Conservation (phyloP, 2,113 vertebrate genomes). For the Podarcis raffonei region DNA sequence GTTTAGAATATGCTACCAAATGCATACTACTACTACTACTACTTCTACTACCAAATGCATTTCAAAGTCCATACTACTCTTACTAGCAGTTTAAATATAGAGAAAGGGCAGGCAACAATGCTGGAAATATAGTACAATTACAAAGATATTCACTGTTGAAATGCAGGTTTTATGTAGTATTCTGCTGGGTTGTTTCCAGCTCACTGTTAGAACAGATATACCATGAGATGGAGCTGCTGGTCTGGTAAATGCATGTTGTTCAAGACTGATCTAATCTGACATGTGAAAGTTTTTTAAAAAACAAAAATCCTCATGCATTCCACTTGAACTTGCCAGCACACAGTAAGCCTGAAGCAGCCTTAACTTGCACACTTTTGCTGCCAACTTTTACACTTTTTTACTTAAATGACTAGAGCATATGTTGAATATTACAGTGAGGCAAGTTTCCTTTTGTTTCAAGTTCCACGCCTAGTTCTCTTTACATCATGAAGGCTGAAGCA, state of each 20-base stretch:
- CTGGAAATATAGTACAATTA: background rate
- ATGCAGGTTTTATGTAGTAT: rapidly evolving
- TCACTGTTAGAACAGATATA: conserved; percentile 47
- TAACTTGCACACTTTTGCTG: conserved; percentile 47
- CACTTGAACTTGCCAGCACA: conserved; percentile 37
- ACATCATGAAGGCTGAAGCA: conserved; percentile 35
- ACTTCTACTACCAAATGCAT: background rate
- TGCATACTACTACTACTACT: too few species aligned
- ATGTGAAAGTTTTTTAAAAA: background rate
- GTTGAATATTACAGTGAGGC: conserved; percentile 30
- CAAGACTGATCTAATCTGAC: conserved; percentile 25
- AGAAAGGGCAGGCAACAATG: rapidly evolving
- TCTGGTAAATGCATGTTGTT: conserved; percentile 46
- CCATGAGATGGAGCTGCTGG: conserved; percentile 66
- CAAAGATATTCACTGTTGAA: rapidly evolving
- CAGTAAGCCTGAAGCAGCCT: conserved; percentile 40
- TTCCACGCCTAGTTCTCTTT: conserved; percentile 61
- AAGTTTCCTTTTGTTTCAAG: conserved; percentile 57
- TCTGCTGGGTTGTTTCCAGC: background rate
- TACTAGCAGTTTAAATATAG: background rate
- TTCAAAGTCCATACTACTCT: background rate
- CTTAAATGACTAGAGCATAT: background rate
- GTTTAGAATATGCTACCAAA: background rate
- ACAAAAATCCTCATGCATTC: conserved; percentile 37
- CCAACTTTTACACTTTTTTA: conserved; percentile 45